phyloP scores from a whole-genome alignment of 2,888 invertebrate species.

The Tanypteryx hageni region DNA sequence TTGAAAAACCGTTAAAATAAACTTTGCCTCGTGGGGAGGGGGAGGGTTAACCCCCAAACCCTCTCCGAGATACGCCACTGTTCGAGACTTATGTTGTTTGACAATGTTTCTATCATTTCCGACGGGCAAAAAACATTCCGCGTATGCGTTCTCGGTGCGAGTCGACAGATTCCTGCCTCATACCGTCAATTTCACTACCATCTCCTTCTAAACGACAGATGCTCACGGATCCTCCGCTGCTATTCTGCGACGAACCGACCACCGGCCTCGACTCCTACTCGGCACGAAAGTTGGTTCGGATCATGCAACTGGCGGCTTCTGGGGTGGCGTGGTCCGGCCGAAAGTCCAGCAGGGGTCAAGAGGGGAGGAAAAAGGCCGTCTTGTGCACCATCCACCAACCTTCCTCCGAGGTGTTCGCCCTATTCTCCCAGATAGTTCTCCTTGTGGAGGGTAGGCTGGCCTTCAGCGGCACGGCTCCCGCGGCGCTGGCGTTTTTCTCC shows the following conservation, averaged over 20 bases:
- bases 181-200: too few relatives aligned
- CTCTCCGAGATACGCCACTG: too few relatives aligned
- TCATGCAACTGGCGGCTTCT: slow-evolving; percentile 74
- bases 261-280: slow-evolving; percentile 95
- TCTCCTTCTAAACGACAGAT: slow-evolving; percentile 76
- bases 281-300: slow-evolving; percentile 88
- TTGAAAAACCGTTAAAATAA: too few relatives aligned
- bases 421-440: slow-evolving; percentile 87
- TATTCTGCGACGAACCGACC: slow-evolving; percentile 98
- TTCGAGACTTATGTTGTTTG: too few relatives aligned
- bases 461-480: slow-evolving; percentile 84
- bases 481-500: slow-evolving; percentile 83
- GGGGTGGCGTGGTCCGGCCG: slow-evolving; percentile 33
- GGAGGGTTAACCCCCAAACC: too few relatives aligned
- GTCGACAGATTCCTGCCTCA: too few relatives aligned
- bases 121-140: too few relatives aligned
- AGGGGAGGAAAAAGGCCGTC: slow-evolving; percentile 88
- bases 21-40: too few relatives aligned
- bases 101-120: too few relatives aligned
- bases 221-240: slow-evolving; percentile 91
- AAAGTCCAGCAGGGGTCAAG: slow-evolving; percentile 77
- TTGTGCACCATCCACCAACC: slow-evolving; percentile 97
- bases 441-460: slow-evolving; percentile 92
- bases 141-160: too few relatives aligned
- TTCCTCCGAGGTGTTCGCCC: slow-evolving; percentile 89